A percentile compares a stretch with the other conserved stretches of the same genome.
phyloP scores from a whole-genome alignment of 2,797 vertebrate genomes.

The Varecia variegata region DNA sequence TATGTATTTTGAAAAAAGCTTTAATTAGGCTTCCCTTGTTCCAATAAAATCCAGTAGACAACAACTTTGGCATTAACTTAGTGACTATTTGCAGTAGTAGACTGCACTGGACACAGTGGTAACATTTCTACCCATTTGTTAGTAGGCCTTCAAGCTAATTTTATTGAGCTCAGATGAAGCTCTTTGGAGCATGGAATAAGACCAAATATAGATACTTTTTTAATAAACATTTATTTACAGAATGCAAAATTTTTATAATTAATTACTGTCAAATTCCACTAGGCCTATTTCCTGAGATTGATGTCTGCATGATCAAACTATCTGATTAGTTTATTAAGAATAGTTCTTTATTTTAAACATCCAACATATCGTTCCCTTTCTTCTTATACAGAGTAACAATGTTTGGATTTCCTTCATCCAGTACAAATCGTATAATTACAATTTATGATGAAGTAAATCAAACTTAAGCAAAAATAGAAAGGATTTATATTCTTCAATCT shows the following conservation, averaged over 20 bases:
- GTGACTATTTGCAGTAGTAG: not conserved
- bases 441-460: conserved; percentile 67
- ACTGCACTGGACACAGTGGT: not conserved
- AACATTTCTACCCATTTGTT: not conserved
- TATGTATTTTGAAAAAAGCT: not conserved
- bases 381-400: conserved; percentile 51
- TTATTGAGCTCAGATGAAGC: not conserved
- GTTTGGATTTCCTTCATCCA: conserved; percentile 59
- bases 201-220: not conserved
- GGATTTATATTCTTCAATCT: conserved; percentile 56
- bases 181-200: not conserved
- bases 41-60: not conserved
- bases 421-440: conserved; percentile 57
- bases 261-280: conserved; percentile 59
- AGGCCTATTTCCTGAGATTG: conserved; percentile 59
- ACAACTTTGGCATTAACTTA: not conserved
- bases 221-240: not conserved
- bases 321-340: conserved; percentile 51
- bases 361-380: conserved; percentile 41
- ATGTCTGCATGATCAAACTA: conserved; percentile 53
- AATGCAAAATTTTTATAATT: conserved; percentile 8
- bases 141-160: not conserved
- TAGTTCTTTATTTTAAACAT: conserved; percentile 45
- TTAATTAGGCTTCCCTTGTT: not conserved
- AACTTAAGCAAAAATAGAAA: conserved; percentile 70